These are phyloP conservation scores for Ostrea edulis DNA, from an alignment of 1,140 invertebrate species.

Conservation along the genomic window DNA sequence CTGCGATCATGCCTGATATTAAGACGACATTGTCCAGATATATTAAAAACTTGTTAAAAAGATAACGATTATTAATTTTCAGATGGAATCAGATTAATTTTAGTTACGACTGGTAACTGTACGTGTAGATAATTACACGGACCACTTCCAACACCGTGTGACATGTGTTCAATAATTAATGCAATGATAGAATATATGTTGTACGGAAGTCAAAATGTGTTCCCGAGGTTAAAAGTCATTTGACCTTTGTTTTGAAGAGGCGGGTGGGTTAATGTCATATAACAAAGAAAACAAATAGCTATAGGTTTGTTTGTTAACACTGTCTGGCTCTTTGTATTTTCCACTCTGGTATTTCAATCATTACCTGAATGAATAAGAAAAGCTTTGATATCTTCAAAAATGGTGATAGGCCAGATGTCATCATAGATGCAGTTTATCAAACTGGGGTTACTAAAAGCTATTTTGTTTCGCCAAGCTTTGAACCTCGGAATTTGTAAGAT, in stretches of 20 bases:
- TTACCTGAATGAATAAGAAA: background rate
- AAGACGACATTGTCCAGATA: no score
- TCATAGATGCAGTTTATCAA: slow-evolving; percentile 17
- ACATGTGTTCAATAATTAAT: no score
- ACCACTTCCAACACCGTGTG: no score
- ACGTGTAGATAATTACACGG: no score
- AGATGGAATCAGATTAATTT: no score
- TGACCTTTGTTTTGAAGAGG: background rate
- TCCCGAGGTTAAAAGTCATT: background rate
- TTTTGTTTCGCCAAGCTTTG: background rate
- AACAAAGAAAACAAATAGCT: background rate
- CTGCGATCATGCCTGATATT: background rate
- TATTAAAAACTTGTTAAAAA: no score
- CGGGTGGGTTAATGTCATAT: background rate
- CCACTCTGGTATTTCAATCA: background rate
- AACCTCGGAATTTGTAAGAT: slow-evolving; percentile 9
- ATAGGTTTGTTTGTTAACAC: background rate
- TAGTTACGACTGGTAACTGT: no score
- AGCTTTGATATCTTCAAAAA: background rate
- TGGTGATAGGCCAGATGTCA: background rate
- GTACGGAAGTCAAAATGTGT: no score
- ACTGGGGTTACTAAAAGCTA: background rate
- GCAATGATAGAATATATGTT: no score
- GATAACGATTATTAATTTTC: no score
- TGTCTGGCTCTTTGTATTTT: background rate